A percentile compares a stretch with the other conserved stretches of the same genome.
Evolutionary conservation across 2,888 invertebrate species (phyloP).

Genomic region (Glyphotaelius pellucidus): DNA sequence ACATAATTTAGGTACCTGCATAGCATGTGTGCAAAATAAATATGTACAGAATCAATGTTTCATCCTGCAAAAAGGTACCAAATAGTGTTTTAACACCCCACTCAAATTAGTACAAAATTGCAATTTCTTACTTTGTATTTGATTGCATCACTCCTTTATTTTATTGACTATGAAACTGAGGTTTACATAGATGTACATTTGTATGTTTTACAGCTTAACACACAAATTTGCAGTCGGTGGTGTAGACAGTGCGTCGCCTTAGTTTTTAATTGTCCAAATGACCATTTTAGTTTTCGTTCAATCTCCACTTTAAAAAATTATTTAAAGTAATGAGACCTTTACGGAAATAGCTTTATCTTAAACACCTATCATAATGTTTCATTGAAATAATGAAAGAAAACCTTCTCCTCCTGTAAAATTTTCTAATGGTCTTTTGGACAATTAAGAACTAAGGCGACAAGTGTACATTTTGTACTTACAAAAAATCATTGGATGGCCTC

Average conservation of each 20-base stretch:
- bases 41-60: background rate
- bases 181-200: background rate
- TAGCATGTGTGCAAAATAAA: slow-evolving; percentile 2
- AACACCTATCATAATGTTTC: too few species aligned
- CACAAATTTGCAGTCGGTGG: background rate
- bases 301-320: too few species aligned
- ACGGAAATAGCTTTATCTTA: too few species aligned
- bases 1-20: background rate
- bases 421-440: too few species aligned
- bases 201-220: background rate
- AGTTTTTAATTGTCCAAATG: too few species aligned
- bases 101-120: background rate
- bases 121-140: background rate
- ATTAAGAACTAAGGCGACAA: too few species aligned
- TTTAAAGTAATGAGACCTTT: too few species aligned
- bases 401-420: too few species aligned
- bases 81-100: background rate
- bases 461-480: background rate
- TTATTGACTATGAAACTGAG: background rate
- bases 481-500: background rate
- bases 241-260: too few species aligned
- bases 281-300: too few species aligned
- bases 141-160: background rate
- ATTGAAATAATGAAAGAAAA: too few species aligned
- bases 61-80: slow-evolving; percentile 2